Base-by-base conservation (phyloP, 2,888 invertebrate species). In the Ophion slaviceki region DNA sequence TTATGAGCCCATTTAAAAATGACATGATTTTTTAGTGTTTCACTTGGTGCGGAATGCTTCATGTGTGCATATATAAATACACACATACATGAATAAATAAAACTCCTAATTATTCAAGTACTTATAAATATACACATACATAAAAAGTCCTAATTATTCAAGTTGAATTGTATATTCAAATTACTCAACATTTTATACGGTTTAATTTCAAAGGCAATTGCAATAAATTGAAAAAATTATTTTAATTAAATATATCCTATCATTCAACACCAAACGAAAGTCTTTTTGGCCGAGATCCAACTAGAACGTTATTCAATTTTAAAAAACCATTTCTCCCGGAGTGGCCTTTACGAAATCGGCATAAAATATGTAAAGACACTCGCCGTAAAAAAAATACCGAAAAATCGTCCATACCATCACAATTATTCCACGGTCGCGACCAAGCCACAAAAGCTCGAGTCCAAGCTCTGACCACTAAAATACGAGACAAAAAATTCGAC, bases 331-430 rank as follows among this genome's bases (percentile, higher is more conserved):
- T 40, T 40, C 40, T 40, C 40, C 5, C 40, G 8, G 40, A 1
- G 7, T 40, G 7, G 40, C 40, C 8, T 17, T 17, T 53, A 4
- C 5, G 14, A 14, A 53, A 14, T 53, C 3, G 2, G 17, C 17
- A 17, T 17, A 53, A 53, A 53, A 53, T 5, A 17, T 4, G 0
- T 14, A 14, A 47, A 47, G 14, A 17, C 14, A 14, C 2, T 53
- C 17, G 5, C 14, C 40, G 3, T 40, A 53, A 53, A 14, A 14
- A 4, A 53, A 53, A 17, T 4, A 53, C 8, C 4, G 45, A 77
- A 84, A 85, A 78, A 78, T 59, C 11, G 32, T 67, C 72, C 61
- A 28, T 67, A n/a, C 62, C 67, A 77, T 64, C 28, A n/a, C 66
- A 28, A 85, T 64, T 68, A 81, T 70, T 47, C 36, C 47, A 24